Conservation (phyloP, 2,113 vertebrate genomes). For the Mobula hypostoma region DNA sequence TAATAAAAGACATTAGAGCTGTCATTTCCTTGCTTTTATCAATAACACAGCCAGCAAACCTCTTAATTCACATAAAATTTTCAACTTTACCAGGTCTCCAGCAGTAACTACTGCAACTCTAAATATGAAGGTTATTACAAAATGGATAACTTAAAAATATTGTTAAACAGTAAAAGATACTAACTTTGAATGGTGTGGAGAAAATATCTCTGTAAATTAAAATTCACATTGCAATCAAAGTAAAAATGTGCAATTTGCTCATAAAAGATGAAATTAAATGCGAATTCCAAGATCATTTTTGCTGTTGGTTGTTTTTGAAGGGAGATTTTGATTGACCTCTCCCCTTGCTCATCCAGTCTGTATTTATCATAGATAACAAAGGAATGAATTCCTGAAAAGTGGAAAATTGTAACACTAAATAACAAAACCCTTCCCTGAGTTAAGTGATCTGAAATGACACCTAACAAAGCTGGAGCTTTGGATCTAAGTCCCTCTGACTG, state of each 20-base stretch:
- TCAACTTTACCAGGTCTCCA: background rate
- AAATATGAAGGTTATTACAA: no score
- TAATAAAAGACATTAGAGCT: background rate
- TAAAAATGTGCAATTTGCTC: no score
- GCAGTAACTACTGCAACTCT: background rate
- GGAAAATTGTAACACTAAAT: constrained; percentile 6
- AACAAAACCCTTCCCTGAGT: background rate
- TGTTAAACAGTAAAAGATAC: no score
- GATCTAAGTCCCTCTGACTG: background rate
- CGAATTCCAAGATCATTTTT: background rate
- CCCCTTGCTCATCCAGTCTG: background rate
- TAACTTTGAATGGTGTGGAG: no score
- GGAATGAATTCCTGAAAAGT: background rate
- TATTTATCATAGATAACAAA: background rate
- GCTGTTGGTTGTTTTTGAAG: background rate
- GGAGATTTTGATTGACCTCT: background rate
- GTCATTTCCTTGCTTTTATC: background rate
- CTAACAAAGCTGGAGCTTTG: background rate
- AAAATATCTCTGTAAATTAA: no score
- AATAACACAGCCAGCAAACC: background rate
- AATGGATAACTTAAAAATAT: no score
- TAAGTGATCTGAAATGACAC: background rate
- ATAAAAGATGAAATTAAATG: no score
- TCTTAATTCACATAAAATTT: background rate
- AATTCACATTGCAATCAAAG: no score